Conservation (phyloP, 2,888 invertebrate species). For the Apodemia duryi region DNA sequence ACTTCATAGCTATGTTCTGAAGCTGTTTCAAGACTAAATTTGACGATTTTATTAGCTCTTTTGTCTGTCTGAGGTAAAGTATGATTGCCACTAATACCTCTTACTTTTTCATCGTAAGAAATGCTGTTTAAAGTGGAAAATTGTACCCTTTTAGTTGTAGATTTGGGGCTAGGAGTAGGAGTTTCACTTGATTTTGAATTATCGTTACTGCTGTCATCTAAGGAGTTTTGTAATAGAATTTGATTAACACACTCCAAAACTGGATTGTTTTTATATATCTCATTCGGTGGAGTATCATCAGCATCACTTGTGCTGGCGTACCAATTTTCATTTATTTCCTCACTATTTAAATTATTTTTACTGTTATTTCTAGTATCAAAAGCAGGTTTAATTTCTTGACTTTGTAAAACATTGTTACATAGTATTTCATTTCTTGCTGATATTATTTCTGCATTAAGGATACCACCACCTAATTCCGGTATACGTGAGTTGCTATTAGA, state of each 20-base stretch:
- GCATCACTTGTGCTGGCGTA: constrained; percentile 89
- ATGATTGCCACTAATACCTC: constrained; percentile 50
- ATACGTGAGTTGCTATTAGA: constrained; percentile 60
- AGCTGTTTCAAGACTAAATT: constrained; percentile 73
- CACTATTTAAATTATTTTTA: constrained; percentile 45
- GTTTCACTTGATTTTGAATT: constrained; percentile 70
- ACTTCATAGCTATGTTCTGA: constrained; percentile 82
- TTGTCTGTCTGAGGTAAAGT: constrained; percentile 67
- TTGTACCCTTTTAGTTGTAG: constrained; percentile 79
- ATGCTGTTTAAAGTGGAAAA: constrained; percentile 83
- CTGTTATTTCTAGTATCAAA: constrained; percentile 61
- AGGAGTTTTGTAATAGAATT: constrained; percentile 87
- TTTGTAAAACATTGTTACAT: constrained; percentile 57
- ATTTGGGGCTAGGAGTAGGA: constrained; percentile 71
- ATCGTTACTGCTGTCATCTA: constrained; percentile 78
- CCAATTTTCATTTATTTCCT: constrained; percentile 85
- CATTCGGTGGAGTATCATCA: constrained; percentile 84
- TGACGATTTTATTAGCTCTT: constrained; percentile 72
- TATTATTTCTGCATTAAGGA: constrained; percentile 53
- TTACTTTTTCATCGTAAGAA: constrained; percentile 70
- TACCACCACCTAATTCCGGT: constrained; percentile 48
- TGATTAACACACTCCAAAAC: constrained; percentile 93
- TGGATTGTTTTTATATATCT: constrained; percentile 88
- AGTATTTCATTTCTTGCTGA: constrained; percentile 69
- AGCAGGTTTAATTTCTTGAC: constrained; percentile 44